Conservation (phyloP, 2,888 invertebrate species). For the Synanthedon vespiformis region DNA sequence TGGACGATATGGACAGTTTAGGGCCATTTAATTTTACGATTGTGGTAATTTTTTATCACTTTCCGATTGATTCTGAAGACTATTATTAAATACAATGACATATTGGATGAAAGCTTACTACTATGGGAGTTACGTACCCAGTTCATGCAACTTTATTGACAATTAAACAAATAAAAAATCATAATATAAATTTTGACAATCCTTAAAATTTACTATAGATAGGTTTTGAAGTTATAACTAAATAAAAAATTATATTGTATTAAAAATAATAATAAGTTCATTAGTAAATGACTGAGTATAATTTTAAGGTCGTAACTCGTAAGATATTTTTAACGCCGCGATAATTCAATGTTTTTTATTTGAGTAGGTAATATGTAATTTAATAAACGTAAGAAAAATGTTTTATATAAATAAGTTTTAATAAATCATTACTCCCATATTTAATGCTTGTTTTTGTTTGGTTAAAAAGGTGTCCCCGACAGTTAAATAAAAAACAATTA, state of each 20-base stretch:
- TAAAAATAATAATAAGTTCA: not conserved
- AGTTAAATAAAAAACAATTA: too few relatives aligned
- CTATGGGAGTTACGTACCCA: not conserved
- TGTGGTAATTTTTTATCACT: slow-evolving; percentile 41
- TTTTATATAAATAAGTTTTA: too few relatives aligned
- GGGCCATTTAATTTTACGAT: slow-evolving; percentile 46
- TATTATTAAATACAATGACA: not conserved
- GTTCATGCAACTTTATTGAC: not conserved
- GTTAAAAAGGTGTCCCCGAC: too few relatives aligned
- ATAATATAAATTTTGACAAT: not conserved
- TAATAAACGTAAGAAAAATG: too few relatives aligned
- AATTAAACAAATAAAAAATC: not conserved
- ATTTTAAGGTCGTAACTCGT: not conserved
- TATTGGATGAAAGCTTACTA: not conserved
- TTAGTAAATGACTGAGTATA: not conserved
- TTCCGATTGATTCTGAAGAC: slow-evolving; percentile 29
- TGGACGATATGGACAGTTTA: slow-evolving; percentile 56
- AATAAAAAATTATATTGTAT: not conserved
- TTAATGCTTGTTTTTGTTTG: too few relatives aligned
- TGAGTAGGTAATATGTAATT: too few relatives aligned
- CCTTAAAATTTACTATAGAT: too few relatives aligned
- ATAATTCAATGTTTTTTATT: too few relatives aligned
- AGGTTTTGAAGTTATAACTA: too few relatives aligned
- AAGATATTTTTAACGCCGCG: too few relatives aligned
- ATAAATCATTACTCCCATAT: too few relatives aligned